These are phyloP conservation scores for Prionailurus viverrinus DNA, from an alignment of 2,113 vertebrate genomes.

Conservation along the genomic window DNA sequence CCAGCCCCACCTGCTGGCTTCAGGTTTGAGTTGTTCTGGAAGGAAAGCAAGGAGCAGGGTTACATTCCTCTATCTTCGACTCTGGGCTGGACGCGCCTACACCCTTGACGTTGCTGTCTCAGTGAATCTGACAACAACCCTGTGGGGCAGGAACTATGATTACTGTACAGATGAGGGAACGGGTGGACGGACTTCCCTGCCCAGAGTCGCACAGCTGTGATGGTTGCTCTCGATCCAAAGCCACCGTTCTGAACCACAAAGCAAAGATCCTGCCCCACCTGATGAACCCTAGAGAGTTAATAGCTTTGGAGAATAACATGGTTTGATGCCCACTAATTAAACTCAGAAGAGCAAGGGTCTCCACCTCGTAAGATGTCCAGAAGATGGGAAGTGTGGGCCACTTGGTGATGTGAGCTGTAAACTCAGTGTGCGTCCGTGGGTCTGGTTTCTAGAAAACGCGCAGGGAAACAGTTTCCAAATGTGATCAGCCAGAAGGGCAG, in stretches of 20 bases:
- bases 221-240: not conserved
- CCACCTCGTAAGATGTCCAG: not conserved
- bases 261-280: not conserved
- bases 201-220: not conserved
- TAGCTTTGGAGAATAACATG: not conserved
- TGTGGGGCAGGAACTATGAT: not conserved
- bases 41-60: not conserved
- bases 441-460: not conserved
- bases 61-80: not conserved
- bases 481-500: not conserved
- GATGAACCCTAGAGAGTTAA: not conserved
- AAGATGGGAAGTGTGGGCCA: accelerated
- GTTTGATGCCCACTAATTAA: not conserved
- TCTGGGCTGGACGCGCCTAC: not conserved
- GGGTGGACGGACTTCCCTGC: not conserved
- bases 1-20: not conserved
- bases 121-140: not conserved
- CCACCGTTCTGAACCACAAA: not conserved
- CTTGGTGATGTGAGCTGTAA: not conserved
- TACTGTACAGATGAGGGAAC: not conserved
- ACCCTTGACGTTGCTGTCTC: not conserved
- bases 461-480: not conserved
- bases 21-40: not conserved
- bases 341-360: not conserved
- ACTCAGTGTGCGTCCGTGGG: not conserved